Conservation (phyloP, 1,140 invertebrate genomes). For the Drosophila bocki region DNA sequence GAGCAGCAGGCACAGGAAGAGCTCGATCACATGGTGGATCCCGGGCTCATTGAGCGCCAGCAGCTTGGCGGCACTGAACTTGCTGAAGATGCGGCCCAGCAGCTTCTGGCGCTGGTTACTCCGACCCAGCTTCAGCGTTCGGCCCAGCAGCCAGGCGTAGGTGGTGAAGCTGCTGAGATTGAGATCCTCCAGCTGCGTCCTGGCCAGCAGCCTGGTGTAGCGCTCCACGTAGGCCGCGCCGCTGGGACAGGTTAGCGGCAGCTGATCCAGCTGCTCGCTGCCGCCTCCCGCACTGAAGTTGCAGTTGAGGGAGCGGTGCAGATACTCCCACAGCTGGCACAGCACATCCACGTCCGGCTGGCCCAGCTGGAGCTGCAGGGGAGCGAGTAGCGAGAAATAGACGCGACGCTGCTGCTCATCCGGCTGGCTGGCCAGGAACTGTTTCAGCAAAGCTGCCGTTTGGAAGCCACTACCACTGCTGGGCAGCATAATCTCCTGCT, state of each 20-base stretch:
- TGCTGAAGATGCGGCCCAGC: slow-evolving; percentile 82
- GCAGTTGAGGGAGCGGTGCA: slow-evolving; percentile 78
- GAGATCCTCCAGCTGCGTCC: slow-evolving; percentile 58
- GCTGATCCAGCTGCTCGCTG: slow-evolving; percentile 57
- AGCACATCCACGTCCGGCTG: slow-evolving; percentile 63
- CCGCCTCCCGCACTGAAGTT: slow-evolving; percentile 48
- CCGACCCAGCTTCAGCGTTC: slow-evolving; percentile 50
- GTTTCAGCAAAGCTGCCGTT: slow-evolving; percentile 37
- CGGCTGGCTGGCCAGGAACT: slow-evolving; percentile 69
- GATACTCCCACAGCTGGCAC: slow-evolving; percentile 78
- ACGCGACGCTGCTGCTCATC: slow-evolving; percentile 76
- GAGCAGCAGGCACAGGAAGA: slow-evolving; percentile 74
- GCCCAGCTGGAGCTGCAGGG: slow-evolving; percentile 64
- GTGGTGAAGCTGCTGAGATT: slow-evolving; percentile 79
- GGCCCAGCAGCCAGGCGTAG: slow-evolving; percentile 68
- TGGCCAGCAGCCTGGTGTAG: slow-evolving; percentile 56
- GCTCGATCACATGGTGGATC: slow-evolving; percentile 81
- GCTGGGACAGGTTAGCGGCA: slow-evolving; percentile 52
- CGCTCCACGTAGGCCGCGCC: slow-evolving; percentile 72
- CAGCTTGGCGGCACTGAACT: slow-evolving; percentile 79
- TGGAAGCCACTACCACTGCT: slow-evolving; percentile 17
- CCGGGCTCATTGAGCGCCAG: slow-evolving; percentile 77
- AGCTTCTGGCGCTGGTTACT: slow-evolving; percentile 72
- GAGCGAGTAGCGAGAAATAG: slow-evolving; percentile 62
- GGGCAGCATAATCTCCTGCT: neutral